These are phyloP conservation scores for Mungos mungo DNA, from an alignment of 2,113 vertebrate species.

Conservation along the genomic window DNA sequence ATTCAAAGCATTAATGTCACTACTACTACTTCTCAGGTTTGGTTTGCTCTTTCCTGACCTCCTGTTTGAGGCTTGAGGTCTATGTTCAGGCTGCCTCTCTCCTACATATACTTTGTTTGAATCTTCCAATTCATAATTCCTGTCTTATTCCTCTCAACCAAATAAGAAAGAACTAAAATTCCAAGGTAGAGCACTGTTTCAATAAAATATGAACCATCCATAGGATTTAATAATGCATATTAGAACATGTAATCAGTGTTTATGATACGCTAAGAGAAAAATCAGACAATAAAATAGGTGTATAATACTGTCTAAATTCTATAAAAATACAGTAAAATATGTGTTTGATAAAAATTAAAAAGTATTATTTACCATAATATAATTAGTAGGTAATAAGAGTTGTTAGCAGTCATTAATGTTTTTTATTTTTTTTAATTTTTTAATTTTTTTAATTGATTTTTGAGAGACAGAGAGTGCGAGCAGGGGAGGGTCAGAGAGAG, in stretches of 20 bases:
- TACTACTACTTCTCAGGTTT: not conserved
- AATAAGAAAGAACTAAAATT: slow-evolving; percentile 12
- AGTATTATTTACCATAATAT: not conserved
- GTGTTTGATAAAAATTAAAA: slow-evolving; percentile 14
- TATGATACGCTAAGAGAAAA: not conserved
- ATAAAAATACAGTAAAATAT: not conserved
- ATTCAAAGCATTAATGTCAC: not conserved
- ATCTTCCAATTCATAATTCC: not conserved
- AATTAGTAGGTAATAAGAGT: not conserved
- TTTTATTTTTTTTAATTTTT: not conserved
- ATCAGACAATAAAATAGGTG: not conserved
- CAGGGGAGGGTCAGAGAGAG: too few relatives aligned
- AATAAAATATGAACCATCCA: not conserved
- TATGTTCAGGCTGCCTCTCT: not conserved
- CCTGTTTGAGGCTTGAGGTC: not conserved
- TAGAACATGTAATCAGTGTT: slow-evolving; percentile 1
- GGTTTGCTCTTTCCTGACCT: not conserved
- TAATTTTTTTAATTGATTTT: too few relatives aligned
- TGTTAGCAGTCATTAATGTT: not conserved
- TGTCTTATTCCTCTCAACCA: not conserved
- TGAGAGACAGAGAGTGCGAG: too few relatives aligned
- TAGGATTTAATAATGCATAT: not conserved
- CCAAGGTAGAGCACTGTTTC: not conserved
- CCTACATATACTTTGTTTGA: not conserved
- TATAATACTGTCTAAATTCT: not conserved